Evolutionary conservation across 1,140 invertebrate species (phyloP).

Genomic region (Hetaerina americana): DNA sequence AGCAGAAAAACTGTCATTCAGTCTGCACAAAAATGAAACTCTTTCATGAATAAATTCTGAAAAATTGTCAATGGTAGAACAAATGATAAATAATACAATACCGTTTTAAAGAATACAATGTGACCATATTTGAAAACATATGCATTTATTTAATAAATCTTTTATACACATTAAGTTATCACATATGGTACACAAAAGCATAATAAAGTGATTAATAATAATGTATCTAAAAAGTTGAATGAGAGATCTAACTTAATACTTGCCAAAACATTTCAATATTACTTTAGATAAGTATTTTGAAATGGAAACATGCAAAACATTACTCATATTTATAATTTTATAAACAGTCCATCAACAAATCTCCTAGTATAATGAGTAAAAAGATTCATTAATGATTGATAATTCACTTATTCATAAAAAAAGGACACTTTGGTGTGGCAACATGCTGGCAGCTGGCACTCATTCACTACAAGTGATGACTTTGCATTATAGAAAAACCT

Average conservation of each 20-base stretch:
- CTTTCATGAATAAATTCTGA: too few relatives aligned
- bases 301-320: background rate
- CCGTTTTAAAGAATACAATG: too few relatives aligned
- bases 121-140: slow-evolving; percentile 1
- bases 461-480: background rate
- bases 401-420: background rate
- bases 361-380: background rate
- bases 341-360: background rate
- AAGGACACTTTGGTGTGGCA: background rate
- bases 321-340: background rate
- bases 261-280: background rate
- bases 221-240: background rate
- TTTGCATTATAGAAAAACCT: background rate
- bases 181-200: background rate
- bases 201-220: background rate
- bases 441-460: background rate
- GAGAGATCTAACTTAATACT: background rate
- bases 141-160: background rate
- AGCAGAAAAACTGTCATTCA: too few relatives aligned
- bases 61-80: too few relatives aligned
- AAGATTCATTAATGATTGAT: background rate
- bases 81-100: too few relatives aligned
- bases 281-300: background rate
- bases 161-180: background rate
- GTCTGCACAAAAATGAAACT: too few relatives aligned